Evolutionary conservation across 2,113 vertebrate species (phyloP).

Genomic region (Arothron firmamentum): DNA sequence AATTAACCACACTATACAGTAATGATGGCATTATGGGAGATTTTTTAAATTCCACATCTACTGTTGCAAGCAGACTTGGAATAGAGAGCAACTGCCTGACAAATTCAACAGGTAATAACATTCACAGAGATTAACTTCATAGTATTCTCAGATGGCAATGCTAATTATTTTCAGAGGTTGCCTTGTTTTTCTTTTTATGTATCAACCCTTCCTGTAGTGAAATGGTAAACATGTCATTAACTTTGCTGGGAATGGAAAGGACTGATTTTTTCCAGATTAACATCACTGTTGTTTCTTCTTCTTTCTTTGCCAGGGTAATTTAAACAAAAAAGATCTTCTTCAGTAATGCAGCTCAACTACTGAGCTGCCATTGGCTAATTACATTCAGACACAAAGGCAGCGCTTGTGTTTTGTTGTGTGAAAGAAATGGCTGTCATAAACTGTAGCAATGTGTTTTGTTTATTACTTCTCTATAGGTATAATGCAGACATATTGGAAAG

Average conservation of each 20-base stretch:
- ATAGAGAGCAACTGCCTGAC: constrained; percentile 41
- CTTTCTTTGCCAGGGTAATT: too few relatives aligned
- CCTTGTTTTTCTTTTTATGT: constrained; percentile 22
- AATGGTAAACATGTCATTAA: constrained; percentile 38
- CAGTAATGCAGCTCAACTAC: too few relatives aligned
- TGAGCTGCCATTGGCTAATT: too few relatives aligned
- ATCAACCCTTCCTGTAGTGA: constrained; percentile 15
- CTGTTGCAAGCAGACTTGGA: constrained; percentile 29
- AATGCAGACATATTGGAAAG: too few relatives aligned
- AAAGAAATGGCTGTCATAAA: too few relatives aligned
- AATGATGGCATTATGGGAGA: constrained; percentile 27
- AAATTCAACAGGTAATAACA: constrained; percentile 38
- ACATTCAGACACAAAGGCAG: too few relatives aligned
- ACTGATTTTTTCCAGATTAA: constrained; percentile 1
- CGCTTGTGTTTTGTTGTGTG: too few relatives aligned
- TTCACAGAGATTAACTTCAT: constrained; percentile 26
- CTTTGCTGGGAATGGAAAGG: constrained; percentile 14
- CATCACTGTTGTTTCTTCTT: too few relatives aligned
- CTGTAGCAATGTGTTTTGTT: too few relatives aligned
- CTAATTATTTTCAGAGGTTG: constrained; percentile 42
- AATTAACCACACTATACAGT: constrained; percentile 40
- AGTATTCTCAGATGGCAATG: constrained; percentile 16
- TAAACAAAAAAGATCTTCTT: too few relatives aligned
- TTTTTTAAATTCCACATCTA: constrained; percentile 32
- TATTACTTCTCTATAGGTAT: too few relatives aligned